Base-by-base conservation (phyloP, 2,888 invertebrate genomes). In the Callyntrura guangdongensis region DNA sequence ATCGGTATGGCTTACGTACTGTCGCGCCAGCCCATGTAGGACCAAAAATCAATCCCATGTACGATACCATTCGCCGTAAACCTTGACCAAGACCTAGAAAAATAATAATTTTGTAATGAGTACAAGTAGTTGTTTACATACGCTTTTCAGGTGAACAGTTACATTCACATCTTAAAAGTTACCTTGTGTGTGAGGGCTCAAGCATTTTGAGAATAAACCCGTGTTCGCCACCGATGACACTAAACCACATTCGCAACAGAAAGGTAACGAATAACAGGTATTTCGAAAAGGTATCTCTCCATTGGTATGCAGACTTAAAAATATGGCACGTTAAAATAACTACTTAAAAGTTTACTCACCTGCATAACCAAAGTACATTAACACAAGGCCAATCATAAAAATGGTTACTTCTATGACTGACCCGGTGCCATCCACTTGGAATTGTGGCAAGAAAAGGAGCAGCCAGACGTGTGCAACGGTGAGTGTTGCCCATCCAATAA, bases 401-500 rank as follows among this genome's bases (percentile, higher is more conserved):
- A 86, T 53, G 5, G 74, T 36, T n/a, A 90, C 86, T 61, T 90
- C 86, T 25, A 67, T 20, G 4, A 74, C 12, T 25, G 83, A 87
- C 8, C 83, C 85, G 20, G 85, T 85, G 1, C 90, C 87, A 9
- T 45, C 61, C 9, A n/a, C 56, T 90, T 90, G 85, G 85, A 92
- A 91, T 36, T 89, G 69, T 0, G 92, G 92, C 17, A 91, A 79
- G 25, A 94, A 94, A 64, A 94, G 93, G 17, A 94, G 90, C 9
- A 95, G 92, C 94, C 94, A 94, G 82, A 93, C 93, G 88, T 94
- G 94, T 17, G 95, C 94, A 0, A 94, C 5, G 3, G 94, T 92
- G 45, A 95, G 93, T 0, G 94, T 91, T 0, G 94, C 22, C 91
- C 94, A 94, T 9, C 95, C 95, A 86, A 95, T 87, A 45, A 95